Evolutionary conservation across 2,113 vertebrate genomes (phyloP), one percentile per base, ranked within the genome.

Genomic region (Cephalopterus ornatus): DNA sequence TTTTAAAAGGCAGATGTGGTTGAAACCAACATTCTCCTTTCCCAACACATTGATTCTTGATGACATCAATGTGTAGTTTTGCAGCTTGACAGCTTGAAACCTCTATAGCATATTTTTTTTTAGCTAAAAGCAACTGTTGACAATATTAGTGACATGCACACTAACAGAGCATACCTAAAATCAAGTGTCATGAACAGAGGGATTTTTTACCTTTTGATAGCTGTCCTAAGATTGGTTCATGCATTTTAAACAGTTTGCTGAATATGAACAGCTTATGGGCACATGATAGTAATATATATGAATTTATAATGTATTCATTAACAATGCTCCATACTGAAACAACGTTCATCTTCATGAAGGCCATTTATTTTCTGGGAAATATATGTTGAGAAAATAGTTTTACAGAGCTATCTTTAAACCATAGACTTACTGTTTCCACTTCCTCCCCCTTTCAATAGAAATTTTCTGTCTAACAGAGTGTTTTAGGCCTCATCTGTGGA

Each of bases 121-220:
- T 33, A 85, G 12, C 56, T 68, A 56, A 67, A 90, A 79, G 6
- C 55, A 50, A 9, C 4, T 63, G 10, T 74, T 88, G 32, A 37
- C 27, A 53, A 1, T 33, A 59, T 75, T 59, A 8, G 35, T 30
- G 0, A 0, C 12, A 44, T 72, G 44, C 37, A 24, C 53, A 9
- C 11, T 66, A 53, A 81, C 10, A 61, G 21, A 58, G 8, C 44
- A 46, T 12, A 13, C 26, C 55, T 56, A 44, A 81, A 83, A n/a
- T 37, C 56, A 65, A 65, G 32, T 44, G 74, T 50, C 4, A 4
- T 10, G 16, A 74, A 10, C 9, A 42, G 9, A 46, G 21, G 7
- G 14, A 58, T 14, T 30, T 53, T 42, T 52, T 30, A 35, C 32
- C 41, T 37, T 37, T 61, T 49, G 30, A n/a, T 46, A 59, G 33